Evolutionary conservation across 2,797 vertebrate species (phyloP), one percentile per base, ranked within the genome.

Genomic region (Notoglanidium macrostoma): DNA sequence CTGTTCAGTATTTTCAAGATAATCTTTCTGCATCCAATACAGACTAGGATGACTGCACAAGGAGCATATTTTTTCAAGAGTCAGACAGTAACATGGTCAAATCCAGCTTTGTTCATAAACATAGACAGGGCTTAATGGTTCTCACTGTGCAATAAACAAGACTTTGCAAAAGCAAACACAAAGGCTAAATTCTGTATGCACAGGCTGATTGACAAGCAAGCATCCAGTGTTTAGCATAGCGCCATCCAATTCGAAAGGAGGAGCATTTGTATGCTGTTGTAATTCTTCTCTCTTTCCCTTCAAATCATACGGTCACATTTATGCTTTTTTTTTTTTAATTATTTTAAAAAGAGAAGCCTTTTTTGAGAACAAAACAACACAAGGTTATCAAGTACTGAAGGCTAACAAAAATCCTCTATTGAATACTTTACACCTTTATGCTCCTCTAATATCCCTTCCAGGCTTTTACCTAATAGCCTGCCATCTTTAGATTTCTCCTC

Each of bases 41-140:
- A 78, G 29, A 55, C 76, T 78, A 32, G 14, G 15, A 32, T 32
- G 49, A 9, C 23, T 73, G 35, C 14, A 76, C 26, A 54, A 54
- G 14, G 12, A 54, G 5, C 93, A 94, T 95, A 94, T 95, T 95
- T 94, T 92, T 94, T 94, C 89, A 92, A 68, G 15, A 40, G 17
- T 70, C 8, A 46, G 40, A 73, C 35, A 44, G 9, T 26, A 44
- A 73, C 19, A 23, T 73, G 40, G 40, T 12, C 40, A 73, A 73
- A 73, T 46, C 21, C 40, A 44, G 8, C 35, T 23, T 44, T 44
- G 19, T 44, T 72, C 19, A 72, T 67, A 32, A 70, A 70, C 32
- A 68, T 19, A 68, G 32, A 35, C 32, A 40, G 17, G 32, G 15
- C 6, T 35, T 70, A 70, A 35, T 21, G 67, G 17, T 35, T 19